Base-by-base conservation (phyloP, 2,113 vertebrate genomes). In the Eurypyga helias region DNA sequence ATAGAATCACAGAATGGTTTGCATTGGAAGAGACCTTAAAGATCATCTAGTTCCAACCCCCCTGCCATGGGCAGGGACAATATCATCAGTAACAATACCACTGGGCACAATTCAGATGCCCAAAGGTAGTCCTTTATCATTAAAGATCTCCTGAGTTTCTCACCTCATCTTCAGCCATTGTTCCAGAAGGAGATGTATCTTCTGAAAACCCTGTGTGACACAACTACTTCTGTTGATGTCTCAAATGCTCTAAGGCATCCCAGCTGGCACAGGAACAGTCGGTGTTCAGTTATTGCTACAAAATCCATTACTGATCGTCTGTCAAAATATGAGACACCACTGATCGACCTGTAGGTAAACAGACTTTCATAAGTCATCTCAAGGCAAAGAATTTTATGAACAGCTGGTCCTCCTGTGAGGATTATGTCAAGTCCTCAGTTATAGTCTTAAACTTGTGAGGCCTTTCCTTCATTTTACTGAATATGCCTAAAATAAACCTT, bases 251-350 rank as follows among this genome's bases (percentile, higher is more conserved):
- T 65, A 20, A 71, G 29, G 43, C 25, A 60, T 58, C 61, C 83
- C 79, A 67, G 41, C 33, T 85, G 57, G 38, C 15, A 25, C 26
- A 54, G 38, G 38, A 90, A 54, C 72, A 76, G 71, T 75, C 52
- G 66, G 26, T 61, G n/a, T 57, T 62, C 43, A 72, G 38, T 78
- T 85, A 67, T 65, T 85, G 46, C 33, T 72, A 51, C 43, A 62
- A 73, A 94, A 82, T 85, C 46, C 14, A 51, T 75, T 84, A 91
- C n/a, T 91, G 80, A 90, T 83, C 58, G 81, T 70, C 55, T 90
- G 62, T 54, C 73, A 91, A 75, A 89, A 79, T 65, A 55, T n/a
- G 54, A 94, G 67, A 94, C n/a, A 75, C 26, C 34, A 88, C 19
- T 64, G 55, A 89, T 80, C 31, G 61, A 49, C 93, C 31, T 57